These are phyloP conservation scores for Trissolcus basalis DNA, from an alignment of 1,140 invertebrate species.

Conservation along the genomic window DNA sequence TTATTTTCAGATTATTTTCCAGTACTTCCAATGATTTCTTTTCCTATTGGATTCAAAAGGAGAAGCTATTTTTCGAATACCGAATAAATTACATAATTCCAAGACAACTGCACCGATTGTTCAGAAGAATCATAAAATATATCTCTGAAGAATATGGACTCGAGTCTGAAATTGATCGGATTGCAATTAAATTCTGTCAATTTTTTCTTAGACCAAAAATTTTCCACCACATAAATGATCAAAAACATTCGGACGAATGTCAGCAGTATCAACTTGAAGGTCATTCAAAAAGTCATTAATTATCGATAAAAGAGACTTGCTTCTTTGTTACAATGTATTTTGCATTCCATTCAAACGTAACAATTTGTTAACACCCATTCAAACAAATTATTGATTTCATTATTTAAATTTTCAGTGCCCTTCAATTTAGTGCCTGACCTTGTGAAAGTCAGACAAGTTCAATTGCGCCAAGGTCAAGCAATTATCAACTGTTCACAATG, in stretches of 20 bases:
- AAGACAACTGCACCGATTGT: slow-evolving; percentile 66
- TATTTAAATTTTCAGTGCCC: slow-evolving; percentile 74
- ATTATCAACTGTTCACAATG: slow-evolving; percentile 78
- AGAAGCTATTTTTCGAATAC: slow-evolving; percentile 65
- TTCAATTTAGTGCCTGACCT: slow-evolving; percentile 77
- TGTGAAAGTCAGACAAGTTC: slow-evolving; percentile 74
- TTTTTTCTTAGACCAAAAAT: slow-evolving; percentile 60
- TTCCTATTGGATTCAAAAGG: slow-evolving; percentile 66
- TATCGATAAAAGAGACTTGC: neutral
- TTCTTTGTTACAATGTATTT: too few relatives aligned
- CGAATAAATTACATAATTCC: slow-evolving; percentile 64
- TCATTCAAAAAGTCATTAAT: slow-evolving; percentile 38
- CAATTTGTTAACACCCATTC: too few relatives aligned
- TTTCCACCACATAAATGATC: slow-evolving; percentile 65
- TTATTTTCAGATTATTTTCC: slow-evolving; percentile 64
- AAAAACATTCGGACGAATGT: slow-evolving; percentile 60
- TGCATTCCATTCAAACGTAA: too few relatives aligned
- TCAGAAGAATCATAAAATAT: slow-evolving; percentile 62
- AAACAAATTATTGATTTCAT: too few relatives aligned
- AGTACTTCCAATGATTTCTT: slow-evolving; percentile 62
- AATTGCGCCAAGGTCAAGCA: slow-evolving; percentile 74
- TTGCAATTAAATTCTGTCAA: slow-evolving; percentile 55
- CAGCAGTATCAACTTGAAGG: slow-evolving; percentile 60
- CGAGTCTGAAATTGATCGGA: slow-evolving; percentile 41
- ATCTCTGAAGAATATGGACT: slow-evolving; percentile 40